Evolutionary conservation across 64 coral and sea anemone genomes (phyloP).

Genomic region (Orbicella faveolata): DNA sequence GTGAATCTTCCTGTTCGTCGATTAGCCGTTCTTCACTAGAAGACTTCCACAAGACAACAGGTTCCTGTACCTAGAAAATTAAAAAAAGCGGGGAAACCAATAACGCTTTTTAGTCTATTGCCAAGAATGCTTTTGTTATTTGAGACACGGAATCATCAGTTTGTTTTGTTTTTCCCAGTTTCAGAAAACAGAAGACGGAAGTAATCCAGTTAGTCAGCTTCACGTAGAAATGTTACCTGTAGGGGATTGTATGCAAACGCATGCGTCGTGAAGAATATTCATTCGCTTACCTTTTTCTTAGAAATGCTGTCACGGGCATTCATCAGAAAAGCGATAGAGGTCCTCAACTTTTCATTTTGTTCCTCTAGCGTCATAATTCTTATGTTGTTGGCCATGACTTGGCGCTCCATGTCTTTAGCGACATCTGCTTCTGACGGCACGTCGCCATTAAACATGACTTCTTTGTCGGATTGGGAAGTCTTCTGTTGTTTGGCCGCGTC

Average conservation of each 20-base stretch:
- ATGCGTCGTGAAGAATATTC: neutral
- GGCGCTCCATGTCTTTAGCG: slow-evolving; percentile 81
- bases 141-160: no score
- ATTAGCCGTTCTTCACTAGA: slow-evolving; percentile 26
- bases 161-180: no score
- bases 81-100: neutral
- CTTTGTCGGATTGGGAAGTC: slow-evolving; percentile 21
- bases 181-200: no score
- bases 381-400: slow-evolving; percentile 96
- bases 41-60: slow-evolving; percentile 68
- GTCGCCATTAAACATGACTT: slow-evolving; percentile 54
- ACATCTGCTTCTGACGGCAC: slow-evolving; percentile 58
- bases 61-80: slow-evolving; percentile 64
- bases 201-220: no score
- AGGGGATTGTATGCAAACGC: neutral
- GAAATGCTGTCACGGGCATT: slow-evolving; percentile 49
- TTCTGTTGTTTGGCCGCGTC: slow-evolving; percentile 37
- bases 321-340: slow-evolving; percentile 68
- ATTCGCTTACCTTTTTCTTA: slow-evolving; percentile 47
- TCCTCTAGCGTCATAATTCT: slow-evolving; percentile 80
- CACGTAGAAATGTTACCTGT: no score
- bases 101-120: no score
- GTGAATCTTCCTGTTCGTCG: neutral
- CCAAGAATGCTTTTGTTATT: no score
- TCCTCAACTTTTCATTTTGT: slow-evolving; percentile 92